These are phyloP conservation scores for Heliconius aoede DNA, from an alignment of 2,888 invertebrate genomes.

Conservation along the genomic window DNA sequence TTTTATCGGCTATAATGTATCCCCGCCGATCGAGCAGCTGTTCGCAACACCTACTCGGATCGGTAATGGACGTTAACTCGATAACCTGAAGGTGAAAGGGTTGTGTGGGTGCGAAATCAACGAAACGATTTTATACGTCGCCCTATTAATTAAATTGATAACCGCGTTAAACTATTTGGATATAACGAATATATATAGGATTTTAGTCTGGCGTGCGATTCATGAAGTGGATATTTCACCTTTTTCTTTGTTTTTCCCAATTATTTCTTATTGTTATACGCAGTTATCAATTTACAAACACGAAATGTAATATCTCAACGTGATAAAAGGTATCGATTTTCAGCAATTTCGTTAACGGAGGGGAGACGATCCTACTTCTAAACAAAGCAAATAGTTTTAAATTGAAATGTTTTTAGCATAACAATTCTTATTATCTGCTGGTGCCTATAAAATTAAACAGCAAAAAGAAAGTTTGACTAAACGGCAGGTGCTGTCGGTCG, in stretches of 20 bases:
- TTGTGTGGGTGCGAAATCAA: constrained; percentile 43
- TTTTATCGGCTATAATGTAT: constrained; percentile 53
- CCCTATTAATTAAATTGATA: constrained; percentile 48
- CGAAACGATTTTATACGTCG: constrained; percentile 54
- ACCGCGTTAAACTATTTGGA: constrained; percentile 33
- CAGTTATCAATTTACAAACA: not conserved
- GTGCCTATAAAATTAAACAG: not conserved
- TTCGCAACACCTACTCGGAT: constrained; percentile 52
- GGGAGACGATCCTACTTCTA: not conserved
- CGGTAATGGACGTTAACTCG: constrained; percentile 58
- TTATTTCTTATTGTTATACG: not conserved
- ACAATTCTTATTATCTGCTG: not conserved
- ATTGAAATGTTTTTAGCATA: not conserved
- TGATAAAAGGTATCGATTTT: constrained; percentile 10
- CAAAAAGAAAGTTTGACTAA: constrained; percentile 36
- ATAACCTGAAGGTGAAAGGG: constrained; percentile 53
- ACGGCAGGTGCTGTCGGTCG: constrained; percentile 74
- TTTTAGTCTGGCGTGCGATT: not conserved
- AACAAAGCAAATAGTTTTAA: not conserved
- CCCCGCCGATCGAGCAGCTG: constrained; percentile 55
- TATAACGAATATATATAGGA: not conserved
- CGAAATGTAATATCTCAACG: not conserved
- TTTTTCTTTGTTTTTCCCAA: not conserved
- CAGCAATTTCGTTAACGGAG: constrained; percentile 5
- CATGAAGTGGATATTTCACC: not conserved